Evolutionary conservation across 2,113 vertebrate species (phyloP), one percentile per base, ranked within the genome.

Genomic region (Ranitomeya variabilis): DNA sequence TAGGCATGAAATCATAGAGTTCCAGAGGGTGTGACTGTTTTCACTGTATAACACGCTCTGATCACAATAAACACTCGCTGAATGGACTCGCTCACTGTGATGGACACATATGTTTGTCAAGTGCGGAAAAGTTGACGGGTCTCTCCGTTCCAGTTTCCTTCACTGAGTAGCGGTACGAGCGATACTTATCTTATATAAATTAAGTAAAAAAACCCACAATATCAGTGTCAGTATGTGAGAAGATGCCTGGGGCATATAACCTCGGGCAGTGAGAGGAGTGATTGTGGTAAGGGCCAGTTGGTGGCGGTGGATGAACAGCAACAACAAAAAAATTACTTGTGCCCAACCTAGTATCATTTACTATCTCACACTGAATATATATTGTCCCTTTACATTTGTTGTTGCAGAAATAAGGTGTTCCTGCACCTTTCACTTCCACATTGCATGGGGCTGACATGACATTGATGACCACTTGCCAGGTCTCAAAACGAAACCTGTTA

Each of bases 161-260:
- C 76, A 86, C 6, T 13, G 59, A 67, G 31, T n/a, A 18, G 14
- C 7, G 26, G 23, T 13, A 51, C 13, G 5, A 11, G 62, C 15
- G 60, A 87, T 71, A 73, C 18, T 67, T 80, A 52, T 21, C 21
- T 87, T 71, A 80, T 19, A 66, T 80, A 87, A 87, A 78, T 67
- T 45, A 59, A 81, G 66, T 54, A 81, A 52, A 45, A 69, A 64
- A 54, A 52, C 13, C 13, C 3, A 52, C 51, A 45, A 45, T 45
- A 45, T 45, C 37, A 45, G 37, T 45, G 2, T 66, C 66, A 73
- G 83, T 23, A 15, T 73, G 31, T 18, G 26, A 23, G 26, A 3
- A 80, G 86, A 45, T 4, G 37, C 77, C 78, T n/a, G 16, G n/a
- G 77, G 77, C 19, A 59, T 16, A 16, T 80, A 15, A 23, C 15